phyloP scores from a whole-genome alignment of 2,888 invertebrate species.

The Standfussiana lucernea region DNA sequence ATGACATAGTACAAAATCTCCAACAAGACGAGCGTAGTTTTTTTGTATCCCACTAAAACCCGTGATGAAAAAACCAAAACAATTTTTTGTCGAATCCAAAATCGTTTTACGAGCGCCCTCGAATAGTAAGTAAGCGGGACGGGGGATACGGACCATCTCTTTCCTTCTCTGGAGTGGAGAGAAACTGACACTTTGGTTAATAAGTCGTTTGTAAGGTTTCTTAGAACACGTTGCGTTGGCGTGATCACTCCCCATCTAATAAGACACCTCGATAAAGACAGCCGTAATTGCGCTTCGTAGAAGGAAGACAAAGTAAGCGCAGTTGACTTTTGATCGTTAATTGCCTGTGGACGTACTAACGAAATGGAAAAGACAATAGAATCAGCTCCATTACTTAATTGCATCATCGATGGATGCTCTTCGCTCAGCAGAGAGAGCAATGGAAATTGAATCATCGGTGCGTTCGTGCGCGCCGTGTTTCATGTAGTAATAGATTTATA shows the following conservation, averaged over 20 bases:
- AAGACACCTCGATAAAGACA: conserved; percentile 75
- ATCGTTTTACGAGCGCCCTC: conserved; percentile 88
- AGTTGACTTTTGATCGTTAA: conserved; percentile 63
- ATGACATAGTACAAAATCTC: conserved; percentile 85
- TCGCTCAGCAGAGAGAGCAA: conserved; percentile 22
- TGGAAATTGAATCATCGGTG: conserved; percentile 34
- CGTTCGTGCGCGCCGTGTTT: conserved; percentile 2
- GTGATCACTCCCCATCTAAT: conserved; percentile 76
- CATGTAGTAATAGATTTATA: conserved; percentile 46
- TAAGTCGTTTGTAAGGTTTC: conserved; percentile 83
- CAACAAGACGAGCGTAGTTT: conserved; percentile 80
- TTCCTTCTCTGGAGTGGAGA: conserved; percentile 75
- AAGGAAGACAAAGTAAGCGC: conserved; percentile 71
- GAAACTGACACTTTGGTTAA: conserved; percentile 84
- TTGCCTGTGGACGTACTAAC: conserved; percentile 53
- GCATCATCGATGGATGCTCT: conserved; percentile 29
- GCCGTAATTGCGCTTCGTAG: conserved; percentile 72
- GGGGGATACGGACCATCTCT: conserved; percentile 67
- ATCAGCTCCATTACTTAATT: conserved; percentile 51
- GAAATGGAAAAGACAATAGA: conserved; percentile 63
- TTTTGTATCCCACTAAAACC: conserved; percentile 78
- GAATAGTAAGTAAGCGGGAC: conserved; percentile 85
- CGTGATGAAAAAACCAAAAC: conserved; percentile 88
- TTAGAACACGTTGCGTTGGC: conserved; percentile 78
- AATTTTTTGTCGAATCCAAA: conserved; percentile 86